Conservation (phyloP, 2,888 invertebrate species). For the Drosophila pegasa region DNA sequence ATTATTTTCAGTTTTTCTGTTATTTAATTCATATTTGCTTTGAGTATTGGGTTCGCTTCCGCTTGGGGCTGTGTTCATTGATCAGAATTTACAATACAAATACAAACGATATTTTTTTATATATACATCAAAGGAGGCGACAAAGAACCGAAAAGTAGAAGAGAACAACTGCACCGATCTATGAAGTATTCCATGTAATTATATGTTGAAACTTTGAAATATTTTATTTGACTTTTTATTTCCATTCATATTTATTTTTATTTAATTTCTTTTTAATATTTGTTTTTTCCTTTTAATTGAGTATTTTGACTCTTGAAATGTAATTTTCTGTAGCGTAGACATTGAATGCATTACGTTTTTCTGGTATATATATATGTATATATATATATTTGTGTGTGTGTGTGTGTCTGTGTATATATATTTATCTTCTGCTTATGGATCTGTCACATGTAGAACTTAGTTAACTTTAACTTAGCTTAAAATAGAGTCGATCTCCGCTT, state of each 20-base stretch:
- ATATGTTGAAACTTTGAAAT: constrained; percentile 38
- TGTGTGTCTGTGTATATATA: neutral
- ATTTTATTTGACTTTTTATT: constrained; percentile 11
- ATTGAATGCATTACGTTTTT: constrained; percentile 66
- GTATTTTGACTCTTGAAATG: constrained; percentile 26
- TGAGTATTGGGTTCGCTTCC: constrained; percentile 21
- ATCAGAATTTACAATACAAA: constrained; percentile 72
- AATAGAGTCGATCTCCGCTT: constrained; percentile 23
- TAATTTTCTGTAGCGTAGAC: constrained; percentile 68
- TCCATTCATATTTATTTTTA: constrained; percentile 13
- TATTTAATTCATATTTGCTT: constrained; percentile 31
- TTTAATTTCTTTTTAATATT: constrained; percentile 30
- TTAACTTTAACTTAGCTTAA: constrained; percentile 43
- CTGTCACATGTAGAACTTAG: constrained; percentile 39
- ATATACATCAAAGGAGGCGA: constrained; percentile 33
- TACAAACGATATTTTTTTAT: constrained; percentile 58
- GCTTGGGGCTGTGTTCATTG: constrained; percentile 27
- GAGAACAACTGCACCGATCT: constrained; percentile 11
- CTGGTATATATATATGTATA: constrained; percentile 3
- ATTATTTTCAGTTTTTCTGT: constrained; percentile 40
- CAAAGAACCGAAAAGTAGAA: neutral
- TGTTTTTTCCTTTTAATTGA: constrained; percentile 18
- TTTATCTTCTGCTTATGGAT: constrained; percentile 10
- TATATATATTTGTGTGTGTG: neutral
- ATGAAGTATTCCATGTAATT: constrained; percentile 23